A percentile compares a stretch with the other conserved stretches of the same genome.
Evolutionary conservation across 2,113 vertebrate genomes (phyloP).

Genomic region (Spea multiplicata): DNA sequence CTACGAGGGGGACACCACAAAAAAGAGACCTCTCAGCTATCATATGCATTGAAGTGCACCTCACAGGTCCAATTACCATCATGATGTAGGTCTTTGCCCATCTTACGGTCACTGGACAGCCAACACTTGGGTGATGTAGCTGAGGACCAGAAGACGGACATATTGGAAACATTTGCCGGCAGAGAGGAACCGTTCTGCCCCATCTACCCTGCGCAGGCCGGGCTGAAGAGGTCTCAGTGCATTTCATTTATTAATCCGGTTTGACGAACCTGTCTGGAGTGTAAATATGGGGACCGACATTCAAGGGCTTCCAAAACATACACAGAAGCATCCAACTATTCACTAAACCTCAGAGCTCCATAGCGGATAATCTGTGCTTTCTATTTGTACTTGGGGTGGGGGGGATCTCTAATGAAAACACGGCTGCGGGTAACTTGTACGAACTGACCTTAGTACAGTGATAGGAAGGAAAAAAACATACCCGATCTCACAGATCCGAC

Average conservation of each 20-base stretch:
- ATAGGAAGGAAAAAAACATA: not conserved
- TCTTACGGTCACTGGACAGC: too few relatives aligned
- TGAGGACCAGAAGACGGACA: not conserved
- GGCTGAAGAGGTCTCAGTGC: not conserved
- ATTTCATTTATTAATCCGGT: not conserved
- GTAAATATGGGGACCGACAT: not conserved
- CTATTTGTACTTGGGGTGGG: conserved; percentile 20
- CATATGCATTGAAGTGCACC: too few relatives aligned
- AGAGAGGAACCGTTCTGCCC: not conserved
- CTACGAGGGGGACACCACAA: too few relatives aligned
- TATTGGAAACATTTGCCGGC: too few relatives aligned
- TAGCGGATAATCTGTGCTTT: not conserved
- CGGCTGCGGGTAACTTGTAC: not conserved
- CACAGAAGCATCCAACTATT: conserved; percentile 10
- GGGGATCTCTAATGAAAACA: not conserved
- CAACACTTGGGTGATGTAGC: not conserved
- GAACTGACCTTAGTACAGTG: not conserved
- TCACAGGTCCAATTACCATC: too few relatives aligned
- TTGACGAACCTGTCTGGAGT: not conserved
- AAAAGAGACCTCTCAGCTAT: too few relatives aligned
- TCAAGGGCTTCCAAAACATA: conserved; percentile 14
- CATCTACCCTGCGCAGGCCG: not conserved
- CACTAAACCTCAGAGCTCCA: not conserved
- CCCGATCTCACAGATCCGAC: not conserved
- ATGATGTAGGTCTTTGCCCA: too few relatives aligned